Evolutionary conservation across 2,113 vertebrate species (phyloP).

Genomic region (Choloepus hoffmanni): DNA sequence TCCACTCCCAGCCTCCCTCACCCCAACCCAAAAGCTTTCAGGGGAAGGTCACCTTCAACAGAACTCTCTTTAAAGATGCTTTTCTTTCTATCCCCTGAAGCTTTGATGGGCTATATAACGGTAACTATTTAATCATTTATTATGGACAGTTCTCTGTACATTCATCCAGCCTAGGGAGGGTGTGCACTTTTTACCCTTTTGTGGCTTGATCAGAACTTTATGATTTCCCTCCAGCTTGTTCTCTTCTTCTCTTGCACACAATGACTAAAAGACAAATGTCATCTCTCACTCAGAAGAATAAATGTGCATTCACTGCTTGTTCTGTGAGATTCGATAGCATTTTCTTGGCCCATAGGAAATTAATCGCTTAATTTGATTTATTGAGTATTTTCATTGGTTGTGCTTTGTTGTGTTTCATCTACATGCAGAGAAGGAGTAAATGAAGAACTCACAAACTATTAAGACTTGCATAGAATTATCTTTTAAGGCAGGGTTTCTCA

Average conservation of each 20-base stretch:
- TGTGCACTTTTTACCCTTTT: neutral
- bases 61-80: neutral
- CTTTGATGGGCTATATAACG: neutral
- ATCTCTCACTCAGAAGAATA: conserved; percentile 1
- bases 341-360: neutral
- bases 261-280: neutral
- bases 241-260: neutral
- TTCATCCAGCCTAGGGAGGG: neutral
- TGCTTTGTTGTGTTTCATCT: neutral
- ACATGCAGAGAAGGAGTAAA: neutral
- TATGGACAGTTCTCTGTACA: neutral
- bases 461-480: neutral
- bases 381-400: neutral
- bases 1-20: neutral
- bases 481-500: neutral
- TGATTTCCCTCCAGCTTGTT: neutral
- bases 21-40: neutral
- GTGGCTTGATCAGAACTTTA: neutral
- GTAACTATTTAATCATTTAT: neutral
- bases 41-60: neutral
- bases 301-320: neutral
- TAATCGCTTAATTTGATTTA: conserved; percentile 51
- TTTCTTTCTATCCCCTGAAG: neutral
- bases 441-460: neutral
- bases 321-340: neutral